Base-by-base conservation (phyloP, 2,888 invertebrate species). In the Eilema griseolum region DNA sequence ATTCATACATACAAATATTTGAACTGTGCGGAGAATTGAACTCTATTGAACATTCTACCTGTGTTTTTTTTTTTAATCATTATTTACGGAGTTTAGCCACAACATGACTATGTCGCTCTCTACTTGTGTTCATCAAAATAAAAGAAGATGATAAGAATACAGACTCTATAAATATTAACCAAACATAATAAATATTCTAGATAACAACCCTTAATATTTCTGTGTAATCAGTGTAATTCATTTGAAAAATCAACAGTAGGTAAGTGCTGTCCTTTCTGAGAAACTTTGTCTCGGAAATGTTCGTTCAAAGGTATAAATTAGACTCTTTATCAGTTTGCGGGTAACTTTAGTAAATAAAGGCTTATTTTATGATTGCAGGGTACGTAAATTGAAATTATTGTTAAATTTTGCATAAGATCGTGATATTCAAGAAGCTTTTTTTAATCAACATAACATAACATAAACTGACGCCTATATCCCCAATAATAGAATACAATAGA, bases 321-420 rank as follows among this genome's bases (percentile, higher is more conserved):
- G 89, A 89, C 87, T 83, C 86, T 88, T 89, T 92, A 92, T 92
- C 92, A 88, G 88, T 88, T 86, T 84, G 86, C 75, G 83, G 78
- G 72, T 83, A 91, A 90, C 77, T 90, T 90, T 88, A 86, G 83
- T 89, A 89, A 89, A 88, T 87, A 76, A 85, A 82, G 84, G 86
- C 86, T 90, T 88, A 86, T 88, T 90, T 90, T 89, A 88, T 86
- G 86, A 79, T 79, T 79, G 78, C 78, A 66, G 67, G 82, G 84
- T 85, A 83, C 82, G 85, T 88, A 89, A 90, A 90, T 91, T 90
- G 88, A 89, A 90, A 90, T 46, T 52, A n/a, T n/a, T 52, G 10
- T n/a, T 5, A n/a, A n/a, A 52, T 52, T 52, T 52, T 52, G n/a
- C 52, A 20, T n/a, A n/a, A 52, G 1, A n/a, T n/a, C 20, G 52